phyloP scores from a whole-genome alignment of 2,888 invertebrate genomes.

The Eupithecia subumbrata region DNA sequence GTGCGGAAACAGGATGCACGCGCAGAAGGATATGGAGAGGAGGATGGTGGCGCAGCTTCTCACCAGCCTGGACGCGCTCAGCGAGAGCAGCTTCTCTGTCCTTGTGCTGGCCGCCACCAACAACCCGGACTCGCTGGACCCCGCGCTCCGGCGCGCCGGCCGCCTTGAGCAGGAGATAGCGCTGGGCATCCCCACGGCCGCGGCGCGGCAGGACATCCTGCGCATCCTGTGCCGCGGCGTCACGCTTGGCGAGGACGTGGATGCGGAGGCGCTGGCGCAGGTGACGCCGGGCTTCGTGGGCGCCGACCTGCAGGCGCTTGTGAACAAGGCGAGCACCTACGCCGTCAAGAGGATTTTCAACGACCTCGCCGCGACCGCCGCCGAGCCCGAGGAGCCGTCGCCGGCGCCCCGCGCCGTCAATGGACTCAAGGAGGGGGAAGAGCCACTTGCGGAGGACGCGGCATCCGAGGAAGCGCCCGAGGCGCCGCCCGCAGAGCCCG shows the following conservation, averaged over 20 bases:
- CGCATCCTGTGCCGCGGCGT: slow-evolving; percentile 88
- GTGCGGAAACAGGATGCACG: slow-evolving; percentile 94
- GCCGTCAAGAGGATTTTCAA: slow-evolving; percentile 88
- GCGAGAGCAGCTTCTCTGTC: slow-evolving; percentile 84
- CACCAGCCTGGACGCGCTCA: slow-evolving; percentile 92
- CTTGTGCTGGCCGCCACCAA: slow-evolving; percentile 98
- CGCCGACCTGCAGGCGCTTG: slow-evolving; percentile 94
- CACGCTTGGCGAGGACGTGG: slow-evolving; percentile 87
- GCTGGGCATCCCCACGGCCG: slow-evolving; percentile 95
- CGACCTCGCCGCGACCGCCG: slow-evolving; percentile 59
- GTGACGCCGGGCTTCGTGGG: slow-evolving; percentile 98
- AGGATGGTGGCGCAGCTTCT: slow-evolving; percentile 97
- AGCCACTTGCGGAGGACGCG: not conserved
- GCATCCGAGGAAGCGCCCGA: not conserved
- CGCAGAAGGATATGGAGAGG: slow-evolving; percentile 97
- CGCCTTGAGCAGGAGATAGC: slow-evolving; percentile 97
- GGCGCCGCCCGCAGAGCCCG: not conserved
- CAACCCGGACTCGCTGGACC: slow-evolving; percentile 95
- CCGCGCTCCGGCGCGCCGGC: slow-evolving; percentile 95
- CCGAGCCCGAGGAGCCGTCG: not conserved
- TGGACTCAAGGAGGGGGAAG: not conserved
- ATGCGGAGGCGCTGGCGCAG: slow-evolving; percentile 89
- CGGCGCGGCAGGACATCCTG: slow-evolving; percentile 92
- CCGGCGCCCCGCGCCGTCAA: not conserved
- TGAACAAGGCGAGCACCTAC: slow-evolving; percentile 93